A percentile compares a stretch with the other conserved stretches of the same genome.
These are phyloP conservation scores for Pteronotus mesoamericanus DNA, from an alignment of 2,797 vertebrate species.

Conservation along the genomic window DNA sequence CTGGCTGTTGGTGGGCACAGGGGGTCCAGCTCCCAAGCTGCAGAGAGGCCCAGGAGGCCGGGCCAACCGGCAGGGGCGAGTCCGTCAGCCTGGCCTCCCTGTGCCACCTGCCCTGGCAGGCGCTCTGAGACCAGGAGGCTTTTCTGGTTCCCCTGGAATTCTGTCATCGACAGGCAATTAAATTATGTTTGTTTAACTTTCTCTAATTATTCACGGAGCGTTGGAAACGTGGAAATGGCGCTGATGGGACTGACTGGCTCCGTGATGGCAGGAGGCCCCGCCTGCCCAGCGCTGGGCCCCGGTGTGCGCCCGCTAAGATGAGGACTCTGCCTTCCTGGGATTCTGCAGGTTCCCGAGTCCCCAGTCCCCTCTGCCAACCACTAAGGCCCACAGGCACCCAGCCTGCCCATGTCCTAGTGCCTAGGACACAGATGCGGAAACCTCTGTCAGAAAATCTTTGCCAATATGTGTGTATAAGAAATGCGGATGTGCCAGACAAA, in stretches of 20 bases:
- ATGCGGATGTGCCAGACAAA: neutral
- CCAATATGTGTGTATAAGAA: neutral
- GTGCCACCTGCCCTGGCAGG: neutral
- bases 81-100: neutral
- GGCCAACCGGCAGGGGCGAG: neutral
- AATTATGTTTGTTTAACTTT: slow-evolving; percentile 32
- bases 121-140: neutral
- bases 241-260: neutral
- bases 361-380: neutral
- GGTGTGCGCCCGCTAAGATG: neutral
- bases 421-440: neutral
- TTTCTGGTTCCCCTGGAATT: slow-evolving; percentile 1
- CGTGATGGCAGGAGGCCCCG: neutral
- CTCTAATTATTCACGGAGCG: neutral
- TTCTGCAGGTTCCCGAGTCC: neutral
- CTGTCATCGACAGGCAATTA: slow-evolving; percentile 44
- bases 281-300: neutral
- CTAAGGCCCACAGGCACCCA: fast-evolving
- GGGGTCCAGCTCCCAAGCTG: neutral
- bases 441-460: neutral
- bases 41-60: neutral
- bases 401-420: neutral
- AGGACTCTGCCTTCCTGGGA: neutral
- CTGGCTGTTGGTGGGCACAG: slow-evolving; percentile 53
- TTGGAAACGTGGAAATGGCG: neutral